Conservation (phyloP, 64 coral and sea anemone genomes). For the Cladopsammia gracilis region DNA sequence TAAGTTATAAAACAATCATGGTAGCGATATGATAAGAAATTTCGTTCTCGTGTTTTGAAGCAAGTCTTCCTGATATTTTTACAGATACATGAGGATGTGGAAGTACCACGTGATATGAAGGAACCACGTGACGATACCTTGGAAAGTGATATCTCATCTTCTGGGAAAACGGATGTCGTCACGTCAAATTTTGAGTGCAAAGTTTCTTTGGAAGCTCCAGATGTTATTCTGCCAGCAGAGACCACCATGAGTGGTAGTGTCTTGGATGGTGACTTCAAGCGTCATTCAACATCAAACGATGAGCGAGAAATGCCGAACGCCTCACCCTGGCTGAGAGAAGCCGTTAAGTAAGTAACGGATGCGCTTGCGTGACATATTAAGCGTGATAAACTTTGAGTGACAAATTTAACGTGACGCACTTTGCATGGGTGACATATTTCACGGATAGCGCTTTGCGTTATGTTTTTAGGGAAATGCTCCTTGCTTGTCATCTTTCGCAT, state of each 20-base stretch:
- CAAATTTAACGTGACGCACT: too few relatives aligned
- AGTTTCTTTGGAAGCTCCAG: background rate
- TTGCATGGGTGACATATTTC: too few relatives aligned
- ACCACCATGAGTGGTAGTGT: background rate
- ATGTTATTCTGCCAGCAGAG: background rate
- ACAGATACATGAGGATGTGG: background rate
- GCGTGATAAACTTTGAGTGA: too few relatives aligned
- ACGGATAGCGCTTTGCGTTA: too few relatives aligned
- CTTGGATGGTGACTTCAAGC: background rate
- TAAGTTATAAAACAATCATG: too few relatives aligned
- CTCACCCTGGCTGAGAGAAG: background rate
- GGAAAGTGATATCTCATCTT: background rate
- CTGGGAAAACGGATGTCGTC: background rate
- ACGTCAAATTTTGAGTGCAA: constrained; percentile 3
- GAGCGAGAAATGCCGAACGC: background rate
- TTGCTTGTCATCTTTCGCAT: too few relatives aligned
- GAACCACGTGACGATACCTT: background rate
- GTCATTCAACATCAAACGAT: background rate
- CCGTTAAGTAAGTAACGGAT: background rate
- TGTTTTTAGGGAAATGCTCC: too few relatives aligned
- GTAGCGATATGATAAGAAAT: too few relatives aligned
- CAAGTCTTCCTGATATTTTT: background rate
- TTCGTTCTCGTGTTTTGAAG: background rate
- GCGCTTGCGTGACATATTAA: too few relatives aligned
- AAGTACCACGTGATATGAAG: background rate